A percentile compares a stretch with the other conserved stretches of the same genome.
Conservation (phyloP, 2,113 vertebrate species). For the rabbit (Oryctolagus cuniculus) region DNA sequence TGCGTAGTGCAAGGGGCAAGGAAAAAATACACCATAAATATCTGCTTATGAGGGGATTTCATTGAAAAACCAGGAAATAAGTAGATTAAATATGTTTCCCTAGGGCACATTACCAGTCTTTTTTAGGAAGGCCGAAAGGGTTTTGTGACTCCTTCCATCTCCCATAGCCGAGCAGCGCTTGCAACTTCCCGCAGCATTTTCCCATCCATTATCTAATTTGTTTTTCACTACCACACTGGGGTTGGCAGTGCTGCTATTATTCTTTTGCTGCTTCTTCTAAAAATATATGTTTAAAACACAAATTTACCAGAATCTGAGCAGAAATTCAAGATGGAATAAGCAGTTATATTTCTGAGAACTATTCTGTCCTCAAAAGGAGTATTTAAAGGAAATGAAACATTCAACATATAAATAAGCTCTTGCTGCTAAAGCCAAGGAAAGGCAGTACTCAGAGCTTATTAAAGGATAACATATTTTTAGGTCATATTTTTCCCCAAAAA, state of each 20-base stretch:
- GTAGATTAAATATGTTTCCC: slow-evolving; percentile 51
- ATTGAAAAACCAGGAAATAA: neutral
- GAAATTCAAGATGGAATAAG: slow-evolving; percentile 50
- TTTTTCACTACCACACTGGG: neutral
- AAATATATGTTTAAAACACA: slow-evolving; percentile 56
- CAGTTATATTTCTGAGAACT: neutral
- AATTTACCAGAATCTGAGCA: slow-evolving; percentile 10
- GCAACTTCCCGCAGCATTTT: slow-evolving; percentile 24
- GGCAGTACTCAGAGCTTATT: slow-evolving; percentile 33
- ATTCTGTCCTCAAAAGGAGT: slow-evolving; percentile 1
- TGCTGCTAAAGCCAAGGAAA: neutral
- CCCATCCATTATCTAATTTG: slow-evolving; percentile 32
- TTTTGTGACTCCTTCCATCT: slow-evolving; percentile 25
- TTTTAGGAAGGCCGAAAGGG: neutral
- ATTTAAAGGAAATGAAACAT: slow-evolving; percentile 67
- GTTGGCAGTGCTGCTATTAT: neutral
- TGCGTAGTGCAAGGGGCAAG: neutral
- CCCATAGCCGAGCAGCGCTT: neutral
- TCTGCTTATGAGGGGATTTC: neutral
- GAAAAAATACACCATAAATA: neutral
- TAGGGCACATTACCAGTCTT: neutral
- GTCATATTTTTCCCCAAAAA: neutral
- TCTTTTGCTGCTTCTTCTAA: slow-evolving; percentile 46
- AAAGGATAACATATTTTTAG: slow-evolving; percentile 47
- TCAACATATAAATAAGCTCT: slow-evolving; percentile 44